Conservation (phyloP, 2,113 vertebrate genomes). For the Microtus richardsoni region DNA sequence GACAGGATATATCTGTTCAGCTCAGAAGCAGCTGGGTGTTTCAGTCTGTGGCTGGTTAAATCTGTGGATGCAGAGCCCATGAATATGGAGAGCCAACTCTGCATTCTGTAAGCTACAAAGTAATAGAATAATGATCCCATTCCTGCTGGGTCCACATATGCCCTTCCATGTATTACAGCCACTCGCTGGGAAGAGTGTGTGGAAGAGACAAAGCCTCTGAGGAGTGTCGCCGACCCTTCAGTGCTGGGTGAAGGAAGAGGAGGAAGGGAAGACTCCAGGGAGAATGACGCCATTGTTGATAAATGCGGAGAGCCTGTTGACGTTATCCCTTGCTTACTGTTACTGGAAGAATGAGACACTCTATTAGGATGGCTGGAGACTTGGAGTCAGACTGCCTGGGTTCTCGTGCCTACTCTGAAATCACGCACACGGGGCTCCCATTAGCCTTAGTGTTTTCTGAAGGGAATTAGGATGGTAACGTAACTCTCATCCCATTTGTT, state of each 20-base stretch:
- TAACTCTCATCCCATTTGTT: not conserved
- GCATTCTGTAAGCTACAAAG: not conserved
- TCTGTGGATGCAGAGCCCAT: not conserved
- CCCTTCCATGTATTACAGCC: accelerated
- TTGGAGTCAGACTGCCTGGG: not conserved
- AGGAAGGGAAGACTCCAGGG: accelerated
- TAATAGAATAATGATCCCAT: not conserved
- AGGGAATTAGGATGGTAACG: no score
- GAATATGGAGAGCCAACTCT: not conserved
- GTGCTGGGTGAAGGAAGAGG: not conserved
- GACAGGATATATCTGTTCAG: not conserved
- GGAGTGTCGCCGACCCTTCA: not conserved
- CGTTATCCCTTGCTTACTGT: not conserved
- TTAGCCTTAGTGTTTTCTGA: not conserved
- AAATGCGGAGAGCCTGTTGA: not conserved
- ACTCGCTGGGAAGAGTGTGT: accelerated
- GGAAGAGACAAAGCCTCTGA: not conserved
- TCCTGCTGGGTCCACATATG: accelerated
- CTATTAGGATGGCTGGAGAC: accelerated
- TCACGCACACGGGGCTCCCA: accelerated
- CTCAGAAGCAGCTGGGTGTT: not conserved
- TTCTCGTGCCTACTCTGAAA: no score
- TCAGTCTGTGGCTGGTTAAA: not conserved
- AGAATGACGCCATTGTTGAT: accelerated
- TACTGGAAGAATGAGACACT: not conserved